Conservation (phyloP, 2,888 invertebrate species). For the Schrankia costaestrigalis region DNA sequence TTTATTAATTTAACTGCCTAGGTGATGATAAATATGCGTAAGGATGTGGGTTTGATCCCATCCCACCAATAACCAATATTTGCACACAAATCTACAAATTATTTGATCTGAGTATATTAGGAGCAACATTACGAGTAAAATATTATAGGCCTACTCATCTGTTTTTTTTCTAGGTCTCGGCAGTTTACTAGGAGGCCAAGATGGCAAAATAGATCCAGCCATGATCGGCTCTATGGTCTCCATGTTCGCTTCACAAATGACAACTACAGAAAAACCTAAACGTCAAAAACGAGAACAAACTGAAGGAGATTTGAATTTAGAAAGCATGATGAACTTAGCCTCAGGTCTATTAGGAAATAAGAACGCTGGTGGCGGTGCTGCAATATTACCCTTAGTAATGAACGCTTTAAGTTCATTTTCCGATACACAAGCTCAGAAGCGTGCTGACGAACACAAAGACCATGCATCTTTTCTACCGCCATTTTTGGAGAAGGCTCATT, state of each 20-base stretch:
- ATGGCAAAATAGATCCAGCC: constrained; percentile 80
- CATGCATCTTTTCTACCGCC: constrained; percentile 87
- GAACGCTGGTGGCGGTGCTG: constrained; percentile 55
- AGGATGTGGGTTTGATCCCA: too few species aligned
- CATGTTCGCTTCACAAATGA: constrained; percentile 69
- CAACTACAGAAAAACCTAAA: constrained; percentile 43
- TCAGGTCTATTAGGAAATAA: constrained; percentile 76
- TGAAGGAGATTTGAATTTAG: constrained; percentile 73
- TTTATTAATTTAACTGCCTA: too few species aligned
- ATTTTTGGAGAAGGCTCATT: constrained; percentile 82
- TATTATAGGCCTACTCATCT: too few species aligned
- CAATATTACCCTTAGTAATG: constrained; percentile 84
- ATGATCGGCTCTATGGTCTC: constrained; percentile 73
- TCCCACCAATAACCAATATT: too few species aligned
- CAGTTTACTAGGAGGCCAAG: constrained; percentile 79
- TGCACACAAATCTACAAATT: too few species aligned
- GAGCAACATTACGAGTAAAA: too few species aligned
- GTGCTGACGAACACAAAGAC: constrained; percentile 83
- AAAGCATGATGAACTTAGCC: constrained; percentile 77
- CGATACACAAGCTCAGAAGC: constrained; percentile 81
- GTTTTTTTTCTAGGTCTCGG: too few species aligned
- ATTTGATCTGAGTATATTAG: too few species aligned
- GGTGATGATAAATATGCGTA: too few species aligned
- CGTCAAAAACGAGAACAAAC: constrained; percentile 43
- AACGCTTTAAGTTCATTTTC: constrained; percentile 82